A percentile compares a stretch with the other conserved stretches of the same genome.
Evolutionary conservation across 2,888 invertebrate genomes (phyloP).

Genomic region (Lymantria dispar): DNA sequence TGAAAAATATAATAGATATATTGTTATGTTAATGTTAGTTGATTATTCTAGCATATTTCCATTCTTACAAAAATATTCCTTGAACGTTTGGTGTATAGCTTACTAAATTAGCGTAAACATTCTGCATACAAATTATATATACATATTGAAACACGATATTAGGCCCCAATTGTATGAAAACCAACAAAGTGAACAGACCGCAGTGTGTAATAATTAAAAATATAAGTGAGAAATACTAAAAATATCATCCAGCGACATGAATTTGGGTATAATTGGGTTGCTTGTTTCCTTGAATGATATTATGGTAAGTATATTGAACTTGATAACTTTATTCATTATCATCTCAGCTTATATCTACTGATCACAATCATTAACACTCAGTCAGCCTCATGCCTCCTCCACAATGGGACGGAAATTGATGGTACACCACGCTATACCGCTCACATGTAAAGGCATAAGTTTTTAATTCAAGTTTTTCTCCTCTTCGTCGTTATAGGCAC

Average conservation of each 20-base stretch:
- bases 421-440: no score
- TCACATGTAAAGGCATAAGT: no score
- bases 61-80: slow-evolving; percentile 45
- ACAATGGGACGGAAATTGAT: no score
- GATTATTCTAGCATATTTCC: slow-evolving; percentile 39
- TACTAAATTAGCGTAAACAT: slow-evolving; percentile 42
- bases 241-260: slow-evolving; percentile 9
- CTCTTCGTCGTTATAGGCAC: no score
- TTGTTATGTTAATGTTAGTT: slow-evolving; percentile 45
- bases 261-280: slow-evolving; percentile 43
- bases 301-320: slow-evolving; percentile 31
- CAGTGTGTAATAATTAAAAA: slow-evolving; percentile 20
- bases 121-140: slow-evolving; percentile 53
- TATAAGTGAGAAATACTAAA: background rate
- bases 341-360: no score
- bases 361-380: no score
- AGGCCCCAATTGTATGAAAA: slow-evolving; percentile 23
- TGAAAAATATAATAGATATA: slow-evolving; percentile 8
- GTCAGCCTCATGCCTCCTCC: no score
- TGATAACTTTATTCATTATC: background rate
- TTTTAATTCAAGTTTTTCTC: no score
- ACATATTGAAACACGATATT: slow-evolving; percentile 23
- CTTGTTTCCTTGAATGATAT: slow-evolving; percentile 44
- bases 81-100: slow-evolving; percentile 21
- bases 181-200: slow-evolving; percentile 18